Evolutionary conservation across 2,888 invertebrate species (phyloP), one percentile per base, ranked within the genome.

Genomic region (Petrolisthes manimaculis): DNA sequence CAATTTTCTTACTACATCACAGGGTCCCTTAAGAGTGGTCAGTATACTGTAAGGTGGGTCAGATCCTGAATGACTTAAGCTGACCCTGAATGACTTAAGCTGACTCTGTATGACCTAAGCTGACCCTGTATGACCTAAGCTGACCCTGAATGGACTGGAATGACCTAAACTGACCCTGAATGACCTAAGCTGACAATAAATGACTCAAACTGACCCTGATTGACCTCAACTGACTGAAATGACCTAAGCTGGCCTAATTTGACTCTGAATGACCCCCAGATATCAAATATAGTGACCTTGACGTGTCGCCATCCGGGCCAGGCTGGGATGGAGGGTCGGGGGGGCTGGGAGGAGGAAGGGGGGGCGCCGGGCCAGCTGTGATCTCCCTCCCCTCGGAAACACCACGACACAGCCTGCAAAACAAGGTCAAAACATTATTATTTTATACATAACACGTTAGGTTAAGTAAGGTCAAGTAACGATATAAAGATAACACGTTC

Each of bases 251-350:
- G 71, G 21, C 71, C 71, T 37, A 37, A 37, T 37, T 37, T 71
- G 71, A 71, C 71, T 21, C 18, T 61, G 18, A 1, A 67, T n/a
- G 67, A 67, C 14, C 3, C 67, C 61, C 0, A 77, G 6, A 77
- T 14, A 2, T 1, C 9, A n/a, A 9, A 77, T n/a, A n/a, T n/a
- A 24, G 54, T 77, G 51, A 77, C 77, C 77, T 77, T 77, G 77
- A 77, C 77, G n/a, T 77, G 77, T 3, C 77, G 51, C 77, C 53
- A 77, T 77, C 77, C 53, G 77, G 77, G 77, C 53, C 77, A 77
- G 77, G 24, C 12, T 71, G 71, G 71, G 0, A 21, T n/a, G 14
- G 71, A n/a, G 14, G 6, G 14, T 6, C n/a, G 71, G 4, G 71
- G 71, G 6, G 71, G 71, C 18, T 14, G 6, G 6, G 18, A 12